A percentile compares a stretch with the other conserved stretches of the same genome.
phyloP scores from a whole-genome alignment of 2,113 vertebrate species.

The Hydrolagus affinis region DNA sequence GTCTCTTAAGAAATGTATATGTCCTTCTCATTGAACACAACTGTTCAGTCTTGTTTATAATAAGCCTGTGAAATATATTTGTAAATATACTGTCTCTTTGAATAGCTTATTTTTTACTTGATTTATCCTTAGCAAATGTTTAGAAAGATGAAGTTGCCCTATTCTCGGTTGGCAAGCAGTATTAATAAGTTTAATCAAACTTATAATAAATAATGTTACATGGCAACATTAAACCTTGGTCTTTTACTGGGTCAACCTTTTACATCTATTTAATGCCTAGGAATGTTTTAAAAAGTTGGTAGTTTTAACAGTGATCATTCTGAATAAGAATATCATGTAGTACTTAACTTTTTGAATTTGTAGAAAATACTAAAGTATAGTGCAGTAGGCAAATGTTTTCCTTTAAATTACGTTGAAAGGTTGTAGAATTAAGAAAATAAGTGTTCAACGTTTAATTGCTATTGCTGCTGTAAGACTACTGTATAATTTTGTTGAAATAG shows the following conservation, averaged over 20 bases:
- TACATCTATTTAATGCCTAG: background rate
- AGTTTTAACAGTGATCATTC: background rate
- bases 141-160: background rate
- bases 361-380: background rate
- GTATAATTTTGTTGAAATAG: background rate
- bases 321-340: background rate
- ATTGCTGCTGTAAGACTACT: background rate
- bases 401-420: slow-evolving; percentile 3
- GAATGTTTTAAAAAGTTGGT: background rate
- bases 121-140: slow-evolving; percentile 14
- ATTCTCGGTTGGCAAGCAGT: background rate
- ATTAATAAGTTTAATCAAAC: background rate
- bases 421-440: background rate
- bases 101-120: slow-evolving; percentile 12
- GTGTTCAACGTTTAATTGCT: background rate
- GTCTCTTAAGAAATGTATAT: background rate
- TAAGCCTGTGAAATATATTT: background rate
- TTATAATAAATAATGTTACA: background rate
- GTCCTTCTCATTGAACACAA: background rate
- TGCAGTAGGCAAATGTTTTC: background rate
- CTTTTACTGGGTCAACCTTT: too few relatives aligned
- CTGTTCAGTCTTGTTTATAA: background rate
- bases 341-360: background rate
- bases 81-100: slow-evolving; percentile 7
- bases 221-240: background rate